Evolutionary conservation across 2,888 invertebrate species (phyloP), one percentile per base, ranked within the genome.

Genomic region (Microctonus aethiopoides): DNA sequence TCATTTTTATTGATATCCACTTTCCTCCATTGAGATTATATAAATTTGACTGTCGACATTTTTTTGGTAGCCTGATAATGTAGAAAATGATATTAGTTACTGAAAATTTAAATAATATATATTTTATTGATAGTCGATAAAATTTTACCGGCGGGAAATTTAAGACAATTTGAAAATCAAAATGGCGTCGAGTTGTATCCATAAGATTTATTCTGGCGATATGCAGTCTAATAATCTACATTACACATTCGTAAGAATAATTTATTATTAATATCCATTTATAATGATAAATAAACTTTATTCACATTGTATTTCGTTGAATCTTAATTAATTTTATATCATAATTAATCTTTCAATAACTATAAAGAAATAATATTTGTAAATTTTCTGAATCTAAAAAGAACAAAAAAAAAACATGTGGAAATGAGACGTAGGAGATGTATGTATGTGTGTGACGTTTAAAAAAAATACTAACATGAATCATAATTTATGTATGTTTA

Each of bases 401-500:
- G 3, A 29, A 16, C 6, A 46, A 7, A 46, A 46, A 46, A 46
- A n/a, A 16, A 46, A n/a, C 39, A n/a, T 7, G 7, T 5, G 3
- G 3, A 13, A 54, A 54, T 1, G 11, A 26, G 26, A 22, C n/a
- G 13, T n/a, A 13, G 26, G 26, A n/a, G 46, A 7, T 16, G n/a
- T 39, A n/a, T 36, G 4, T 22, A 29, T 34, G 54, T 57, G 71
- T 41, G 51, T 63, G 51, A 16, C 46, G 65, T 72, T 74, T 71
- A 74, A 77, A 16, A 77, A 16, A 7, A 16, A 73, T 62, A 67
- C 61, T 63, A 71, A 71, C 73, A 61, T 68, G 72, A 63, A 68
- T 57, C 73, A 56, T 75, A 77, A 79, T 79, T 78, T 79, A 78
- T 60, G 78, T 74, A 51, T 68, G 52, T 64, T 54, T 26, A 54